phyloP scores from a whole-genome alignment of 2,113 vertebrate genomes.

The Spea multiplicata region DNA sequence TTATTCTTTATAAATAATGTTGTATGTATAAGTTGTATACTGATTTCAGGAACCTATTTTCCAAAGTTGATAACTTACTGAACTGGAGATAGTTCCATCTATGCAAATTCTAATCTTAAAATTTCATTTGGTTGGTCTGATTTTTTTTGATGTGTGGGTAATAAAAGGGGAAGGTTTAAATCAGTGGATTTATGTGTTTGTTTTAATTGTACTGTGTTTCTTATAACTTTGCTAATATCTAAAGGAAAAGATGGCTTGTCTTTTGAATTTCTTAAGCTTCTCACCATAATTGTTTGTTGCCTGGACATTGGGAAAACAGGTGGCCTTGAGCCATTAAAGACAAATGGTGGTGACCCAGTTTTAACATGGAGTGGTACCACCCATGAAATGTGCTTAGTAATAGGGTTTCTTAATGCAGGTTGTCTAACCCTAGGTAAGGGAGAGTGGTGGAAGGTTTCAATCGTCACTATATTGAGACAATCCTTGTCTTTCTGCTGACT shows the following conservation, averaged over 20 bases:
- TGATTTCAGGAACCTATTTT: no score
- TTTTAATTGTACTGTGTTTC: slow-evolving; percentile 68
- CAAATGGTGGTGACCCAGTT: slow-evolving; percentile 52
- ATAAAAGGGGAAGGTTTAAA: slow-evolving; percentile 71
- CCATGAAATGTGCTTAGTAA: slow-evolving; percentile 67
- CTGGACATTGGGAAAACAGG: slow-evolving; percentile 60
- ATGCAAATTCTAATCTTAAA: slow-evolving; percentile 62
- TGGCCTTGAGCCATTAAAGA: slow-evolving; percentile 63
- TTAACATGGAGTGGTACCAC: slow-evolving; percentile 53
- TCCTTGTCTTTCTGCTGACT: slow-evolving; percentile 47
- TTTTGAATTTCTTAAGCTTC: slow-evolving; percentile 65
- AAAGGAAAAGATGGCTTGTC: slow-evolving; percentile 59
- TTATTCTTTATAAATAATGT: no score
- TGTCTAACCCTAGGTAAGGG: slow-evolving; percentile 66
- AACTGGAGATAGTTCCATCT: slow-evolving; percentile 9
- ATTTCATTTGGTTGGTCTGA: slow-evolving; percentile 63
- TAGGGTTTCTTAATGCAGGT: slow-evolving; percentile 58
- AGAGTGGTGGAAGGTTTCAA: slow-evolving; percentile 50
- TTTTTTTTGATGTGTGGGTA: slow-evolving; percentile 63
- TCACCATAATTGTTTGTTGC: slow-evolving; percentile 62
- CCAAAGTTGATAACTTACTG: no score
- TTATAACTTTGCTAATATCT: slow-evolving; percentile 59
- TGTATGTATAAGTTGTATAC: no score
- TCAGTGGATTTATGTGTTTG: slow-evolving; percentile 58
- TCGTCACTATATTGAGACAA: slow-evolving; percentile 45